A percentile compares a stretch with the other conserved stretches of the same genome.
phyloP scores from a whole-genome alignment of 2,888 invertebrate species.

The Hypomecis atomaria region DNA sequence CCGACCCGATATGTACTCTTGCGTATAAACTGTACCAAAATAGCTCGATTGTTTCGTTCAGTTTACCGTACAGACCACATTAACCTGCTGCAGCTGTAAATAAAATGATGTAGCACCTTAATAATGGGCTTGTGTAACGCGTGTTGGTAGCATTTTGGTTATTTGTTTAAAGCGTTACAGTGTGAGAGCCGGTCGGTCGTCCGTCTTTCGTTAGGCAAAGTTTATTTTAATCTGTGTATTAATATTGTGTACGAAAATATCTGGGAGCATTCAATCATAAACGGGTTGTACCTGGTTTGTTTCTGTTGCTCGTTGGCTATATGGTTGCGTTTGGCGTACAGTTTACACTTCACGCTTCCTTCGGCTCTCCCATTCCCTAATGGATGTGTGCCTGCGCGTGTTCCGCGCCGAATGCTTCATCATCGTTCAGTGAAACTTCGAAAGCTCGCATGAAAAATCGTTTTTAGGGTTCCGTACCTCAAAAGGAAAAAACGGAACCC shows the following conservation, averaged over 20 bases:
- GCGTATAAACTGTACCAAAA: conserved; percentile 67
- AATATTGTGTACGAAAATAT: conserved; percentile 77
- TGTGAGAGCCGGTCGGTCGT: conserved; percentile 68
- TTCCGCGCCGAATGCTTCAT: conserved; percentile 47
- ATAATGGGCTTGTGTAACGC: conserved; percentile 71
- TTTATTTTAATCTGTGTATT: conserved; percentile 80
- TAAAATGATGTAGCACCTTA: conserved; percentile 81
- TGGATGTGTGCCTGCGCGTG: conserved; percentile 52
- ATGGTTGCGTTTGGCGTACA: conserved; percentile 58
- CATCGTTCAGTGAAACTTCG: conserved; percentile 40
- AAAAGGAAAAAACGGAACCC: no score
- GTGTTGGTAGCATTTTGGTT: conserved; percentile 74
- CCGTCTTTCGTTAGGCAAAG: conserved; percentile 69
- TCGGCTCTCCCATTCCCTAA: conserved; percentile 56
- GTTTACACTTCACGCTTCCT: conserved; percentile 65
- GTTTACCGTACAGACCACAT: conserved; percentile 71
- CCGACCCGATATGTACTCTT: conserved; percentile 49
- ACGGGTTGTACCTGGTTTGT: conserved; percentile 80
- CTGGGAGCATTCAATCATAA: conserved; percentile 81
- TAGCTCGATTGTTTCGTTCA: conserved; percentile 72
- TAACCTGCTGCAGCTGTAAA: conserved; percentile 76
- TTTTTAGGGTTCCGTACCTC: no score
- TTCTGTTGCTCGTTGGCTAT: conserved; percentile 72
- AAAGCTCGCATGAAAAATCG: conserved; percentile 32
- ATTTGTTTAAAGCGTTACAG: conserved; percentile 73